Conservation (phyloP, 2,113 vertebrate species). For the Eclectus roratus region DNA sequence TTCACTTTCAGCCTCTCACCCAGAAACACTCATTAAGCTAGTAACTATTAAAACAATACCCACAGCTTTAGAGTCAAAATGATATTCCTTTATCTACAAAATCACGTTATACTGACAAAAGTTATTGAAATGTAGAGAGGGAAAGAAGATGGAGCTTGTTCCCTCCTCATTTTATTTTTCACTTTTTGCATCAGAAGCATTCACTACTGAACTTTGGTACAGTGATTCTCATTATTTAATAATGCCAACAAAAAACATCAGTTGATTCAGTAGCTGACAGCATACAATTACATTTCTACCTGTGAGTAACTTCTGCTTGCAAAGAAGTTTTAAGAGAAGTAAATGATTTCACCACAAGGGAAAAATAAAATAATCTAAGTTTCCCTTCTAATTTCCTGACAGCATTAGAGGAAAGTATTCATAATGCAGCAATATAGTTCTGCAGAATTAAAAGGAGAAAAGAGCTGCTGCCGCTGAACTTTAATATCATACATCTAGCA, state of each 20-base stretch:
- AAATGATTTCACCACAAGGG: not conserved
- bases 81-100: not conserved
- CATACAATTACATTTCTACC: not conserved
- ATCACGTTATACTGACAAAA: not conserved
- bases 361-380: not conserved
- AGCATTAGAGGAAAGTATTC: not conserved
- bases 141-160: not conserved
- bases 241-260: not conserved
- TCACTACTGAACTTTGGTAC: not conserved
- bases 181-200: not conserved
- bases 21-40: not conserved
- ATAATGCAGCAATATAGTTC: not conserved
- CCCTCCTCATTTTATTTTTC: not conserved
- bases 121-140: not conserved
- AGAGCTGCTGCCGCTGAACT: not conserved
- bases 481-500: not conserved
- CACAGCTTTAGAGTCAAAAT: not conserved
- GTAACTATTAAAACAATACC: not conserved
- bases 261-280: not conserved
- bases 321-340: not conserved
- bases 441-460: not conserved
- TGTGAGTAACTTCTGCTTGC: not conserved
- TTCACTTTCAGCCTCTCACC: not conserved
- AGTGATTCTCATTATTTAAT: not conserved
- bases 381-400: conserved; percentile 5